These are phyloP conservation scores for Dascillus cervinus DNA, from an alignment of 2,888 invertebrate species.

Conservation along the genomic window DNA sequence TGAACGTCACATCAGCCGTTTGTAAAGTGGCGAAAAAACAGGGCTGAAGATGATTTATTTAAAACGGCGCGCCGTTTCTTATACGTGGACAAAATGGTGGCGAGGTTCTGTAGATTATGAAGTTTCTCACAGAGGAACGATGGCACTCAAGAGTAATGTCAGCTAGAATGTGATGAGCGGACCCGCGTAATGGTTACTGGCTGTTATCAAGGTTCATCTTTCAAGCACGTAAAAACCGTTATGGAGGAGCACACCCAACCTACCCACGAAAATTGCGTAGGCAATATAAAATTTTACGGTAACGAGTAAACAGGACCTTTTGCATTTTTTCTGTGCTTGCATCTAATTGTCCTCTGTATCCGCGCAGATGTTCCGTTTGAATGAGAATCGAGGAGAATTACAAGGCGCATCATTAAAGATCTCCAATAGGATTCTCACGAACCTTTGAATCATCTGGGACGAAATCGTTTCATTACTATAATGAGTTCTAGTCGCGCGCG, in stretches of 20 bases:
- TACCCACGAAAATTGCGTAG: too few species aligned
- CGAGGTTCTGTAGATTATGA: too few species aligned
- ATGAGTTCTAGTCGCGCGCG: slow-evolving; percentile 26
- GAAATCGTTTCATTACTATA: slow-evolving; percentile 36
- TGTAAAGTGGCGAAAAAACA: too few species aligned
- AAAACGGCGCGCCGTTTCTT: too few species aligned
- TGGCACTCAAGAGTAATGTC: slow-evolving; percentile 26
- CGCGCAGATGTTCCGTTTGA: too few species aligned
- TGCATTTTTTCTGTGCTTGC: slow-evolving; percentile 24
- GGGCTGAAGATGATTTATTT: too few species aligned
- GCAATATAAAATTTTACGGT: slow-evolving; percentile 37
- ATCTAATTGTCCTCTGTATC: too few species aligned
- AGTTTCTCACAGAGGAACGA: too few species aligned
- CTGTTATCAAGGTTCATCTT: slow-evolving; percentile 34
- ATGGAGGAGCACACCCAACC: slow-evolving; percentile 26
- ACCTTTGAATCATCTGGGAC: slow-evolving; percentile 30
- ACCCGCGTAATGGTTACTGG: slow-evolving; percentile 31
- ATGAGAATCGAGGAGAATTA: too few species aligned
- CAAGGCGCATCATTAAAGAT: slow-evolving; percentile 28
- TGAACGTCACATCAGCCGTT: too few species aligned
- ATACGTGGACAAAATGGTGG: too few species aligned
- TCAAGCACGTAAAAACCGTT: slow-evolving; percentile 32
- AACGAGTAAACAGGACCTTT: slow-evolving; percentile 30
- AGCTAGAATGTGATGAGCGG: slow-evolving; percentile 27
- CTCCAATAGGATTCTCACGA: slow-evolving; percentile 33